phyloP scores from a whole-genome alignment of 2,797 vertebrate genomes.

The Syngnathus rostellatus region DNA sequence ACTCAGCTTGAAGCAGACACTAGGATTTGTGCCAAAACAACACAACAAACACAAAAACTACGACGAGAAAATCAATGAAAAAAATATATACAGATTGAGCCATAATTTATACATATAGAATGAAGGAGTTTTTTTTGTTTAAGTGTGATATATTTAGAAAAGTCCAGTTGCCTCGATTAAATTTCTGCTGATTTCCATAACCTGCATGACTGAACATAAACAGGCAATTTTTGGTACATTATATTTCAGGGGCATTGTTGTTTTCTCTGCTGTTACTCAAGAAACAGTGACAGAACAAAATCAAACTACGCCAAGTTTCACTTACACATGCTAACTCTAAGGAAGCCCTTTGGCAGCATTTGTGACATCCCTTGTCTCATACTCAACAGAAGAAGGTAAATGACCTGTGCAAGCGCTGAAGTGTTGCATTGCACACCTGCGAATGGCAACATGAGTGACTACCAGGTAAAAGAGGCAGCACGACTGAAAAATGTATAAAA shows the following conservation, averaged over 20 bases:
- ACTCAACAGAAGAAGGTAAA: slow-evolving; percentile 9
- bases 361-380: slow-evolving; percentile 7
- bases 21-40: slow-evolving; percentile 31
- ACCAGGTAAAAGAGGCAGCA: neutral
- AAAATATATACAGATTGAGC: slow-evolving; percentile 41
- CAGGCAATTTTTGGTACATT: slow-evolving; percentile 14
- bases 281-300: neutral
- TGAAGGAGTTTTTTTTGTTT: neutral
- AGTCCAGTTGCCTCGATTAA: neutral
- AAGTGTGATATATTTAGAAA: neutral
- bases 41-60: slow-evolving; percentile 25
- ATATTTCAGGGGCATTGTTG: slow-evolving; percentile 18
- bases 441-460: neutral
- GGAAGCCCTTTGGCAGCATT: neutral
- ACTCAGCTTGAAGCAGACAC: slow-evolving; percentile 14
- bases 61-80: slow-evolving; percentile 17
- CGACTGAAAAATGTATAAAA: slow-evolving; percentile 20
- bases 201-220: neutral
- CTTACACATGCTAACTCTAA: neutral
- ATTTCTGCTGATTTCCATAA: neutral
- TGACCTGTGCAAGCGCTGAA: neutral
- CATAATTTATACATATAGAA: slow-evolving; percentile 44
- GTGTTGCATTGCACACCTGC: neutral
- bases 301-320: neutral
- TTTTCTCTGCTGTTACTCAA: neutral